phyloP scores from a whole-genome alignment of 2,888 invertebrate species.

The Cantharis flavilabris region DNA sequence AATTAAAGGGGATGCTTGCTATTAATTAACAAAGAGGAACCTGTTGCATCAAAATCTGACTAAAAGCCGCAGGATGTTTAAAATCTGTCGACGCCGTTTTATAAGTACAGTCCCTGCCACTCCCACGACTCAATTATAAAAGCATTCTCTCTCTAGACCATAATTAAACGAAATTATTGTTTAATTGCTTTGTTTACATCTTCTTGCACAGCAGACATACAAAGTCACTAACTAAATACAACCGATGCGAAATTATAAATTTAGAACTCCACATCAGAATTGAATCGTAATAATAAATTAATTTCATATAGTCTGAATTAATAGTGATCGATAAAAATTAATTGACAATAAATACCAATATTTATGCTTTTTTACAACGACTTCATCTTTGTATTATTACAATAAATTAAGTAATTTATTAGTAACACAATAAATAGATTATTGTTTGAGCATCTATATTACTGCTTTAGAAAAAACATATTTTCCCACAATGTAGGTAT shows the following conservation, averaged over 20 bases:
- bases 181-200: conserved; percentile 49
- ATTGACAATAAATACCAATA: conserved; percentile 21
- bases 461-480: conserved; percentile 42
- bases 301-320: neutral
- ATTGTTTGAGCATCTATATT: conserved; percentile 44
- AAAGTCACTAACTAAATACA: conserved; percentile 33
- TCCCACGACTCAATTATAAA: conserved; percentile 33
- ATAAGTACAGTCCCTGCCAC: conserved; percentile 28
- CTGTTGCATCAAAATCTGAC: conserved; percentile 50
- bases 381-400: conserved; percentile 34
- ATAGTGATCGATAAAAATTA: neutral
- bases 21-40: conserved; percentile 54
- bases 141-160: conserved; percentile 34
- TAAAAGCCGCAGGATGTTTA: conserved; percentile 42
- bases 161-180: conserved; percentile 48
- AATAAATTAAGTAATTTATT: conserved; percentile 49
- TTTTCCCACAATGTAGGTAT: neutral
- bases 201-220: conserved; percentile 35
- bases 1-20: conserved; percentile 56
- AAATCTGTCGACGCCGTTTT: conserved; percentile 40
- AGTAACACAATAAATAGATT: conserved; percentile 51
- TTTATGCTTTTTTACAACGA: conserved; percentile 36
- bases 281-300: neutral
- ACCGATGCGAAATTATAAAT: conserved; percentile 2
- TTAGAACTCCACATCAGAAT: neutral